Base-by-base conservation (phyloP, 2,113 vertebrate genomes). In the Antigone vipio region DNA sequence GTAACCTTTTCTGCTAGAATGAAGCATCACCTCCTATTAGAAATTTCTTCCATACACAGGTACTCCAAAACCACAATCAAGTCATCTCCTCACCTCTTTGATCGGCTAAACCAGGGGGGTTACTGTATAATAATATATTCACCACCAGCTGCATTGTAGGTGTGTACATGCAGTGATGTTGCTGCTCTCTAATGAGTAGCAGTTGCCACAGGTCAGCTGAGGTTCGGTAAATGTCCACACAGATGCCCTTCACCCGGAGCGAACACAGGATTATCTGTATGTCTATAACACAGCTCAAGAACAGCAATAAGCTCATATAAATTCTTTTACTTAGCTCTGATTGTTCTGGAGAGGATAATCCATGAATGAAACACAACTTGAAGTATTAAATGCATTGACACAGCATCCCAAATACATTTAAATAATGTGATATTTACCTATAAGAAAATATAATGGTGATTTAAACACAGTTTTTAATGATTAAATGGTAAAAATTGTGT, bases 131-230 rank as follows among this genome's bases (percentile, higher is more conserved):
- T 30, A 71, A 87, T 34, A 7, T 5, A 50, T 87, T 92, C 80
- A 73, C 74, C 50, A 16, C 64, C 7, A 4, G 55, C 75, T 85
- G 55, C 42, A 27, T 64, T 38, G 60, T 53, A 42, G 84, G 52
- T 83, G 24, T 7, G 52, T 38, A 62, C 32, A 12, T 6, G 21
- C 82, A n/a, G 49, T 40, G 79, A 52, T 74, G 56, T 4, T 85
- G 35, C 73, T 90, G 88, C 59, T 78, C 74, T 73, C 38, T 83
- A 50, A 92, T 44, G 67, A 94, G 85, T 3, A 83, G 90, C 50
- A 76, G 85, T 89, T 84, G 79, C 73, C 84, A 77, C 68, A 89
- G 95, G 86, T 96, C 93, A 92, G 56, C 50, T 84, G 89, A 92
- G 79, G 64, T 53, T 69, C 80, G 45, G 64, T 35, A 67, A 86